Evolutionary conservation across 2,113 vertebrate genomes (phyloP).

Genomic region (Motacilla tschutschensis): DNA sequence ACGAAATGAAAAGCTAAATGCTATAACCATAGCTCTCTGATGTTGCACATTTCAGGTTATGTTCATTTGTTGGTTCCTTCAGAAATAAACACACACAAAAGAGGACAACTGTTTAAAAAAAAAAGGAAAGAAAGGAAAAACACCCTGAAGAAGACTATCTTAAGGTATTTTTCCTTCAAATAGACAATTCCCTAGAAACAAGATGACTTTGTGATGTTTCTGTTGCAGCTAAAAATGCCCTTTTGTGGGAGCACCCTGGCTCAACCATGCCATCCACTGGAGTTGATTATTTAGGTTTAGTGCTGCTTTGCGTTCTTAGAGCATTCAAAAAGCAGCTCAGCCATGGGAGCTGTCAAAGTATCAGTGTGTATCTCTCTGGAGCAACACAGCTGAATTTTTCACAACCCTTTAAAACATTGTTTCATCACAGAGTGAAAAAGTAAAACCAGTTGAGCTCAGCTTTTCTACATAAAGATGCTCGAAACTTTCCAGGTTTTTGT

Average conservation of each 20-base stretch:
- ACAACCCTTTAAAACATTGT: not conserved
- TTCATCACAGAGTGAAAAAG: not conserved
- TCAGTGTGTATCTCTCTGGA: not conserved
- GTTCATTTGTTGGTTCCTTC: not conserved
- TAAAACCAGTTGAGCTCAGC: not conserved
- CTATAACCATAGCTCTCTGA: not conserved
- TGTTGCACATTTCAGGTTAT: not conserved
- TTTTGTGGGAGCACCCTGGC: not conserved
- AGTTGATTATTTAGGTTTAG: not conserved
- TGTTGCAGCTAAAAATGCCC: not conserved
- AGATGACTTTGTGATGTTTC: not conserved
- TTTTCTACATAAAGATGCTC: not conserved
- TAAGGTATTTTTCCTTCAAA: not conserved
- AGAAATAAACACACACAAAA: not conserved
- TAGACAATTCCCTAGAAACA: not conserved
- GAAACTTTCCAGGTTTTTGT: not conserved
- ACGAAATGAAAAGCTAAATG: constrained; percentile 9
- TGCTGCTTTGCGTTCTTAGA: not conserved
- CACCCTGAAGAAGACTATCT: not conserved
- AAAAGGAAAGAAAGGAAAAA: not conserved
- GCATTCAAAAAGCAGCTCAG: not conserved
- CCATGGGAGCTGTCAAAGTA: not conserved
- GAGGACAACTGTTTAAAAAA: not conserved
- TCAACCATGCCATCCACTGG: not conserved
- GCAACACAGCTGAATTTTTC: not conserved